Conservation (phyloP, 2,888 invertebrate species). For the Drosophila leonis region DNA sequence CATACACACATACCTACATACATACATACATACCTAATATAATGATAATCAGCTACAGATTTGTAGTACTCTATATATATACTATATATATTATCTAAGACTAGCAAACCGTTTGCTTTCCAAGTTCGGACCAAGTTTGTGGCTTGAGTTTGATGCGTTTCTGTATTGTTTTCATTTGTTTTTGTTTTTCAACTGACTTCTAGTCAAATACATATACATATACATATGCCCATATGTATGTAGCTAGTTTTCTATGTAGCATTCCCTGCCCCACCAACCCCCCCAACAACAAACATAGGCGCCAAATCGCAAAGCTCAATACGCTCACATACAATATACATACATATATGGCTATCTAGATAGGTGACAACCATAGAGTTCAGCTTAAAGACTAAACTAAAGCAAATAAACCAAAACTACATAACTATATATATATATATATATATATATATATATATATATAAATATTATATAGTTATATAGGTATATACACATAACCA, state of each 20-base stretch:
- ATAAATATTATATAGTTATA: too few species aligned
- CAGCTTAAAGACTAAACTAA: constrained; percentile 32
- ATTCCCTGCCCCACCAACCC: constrained; percentile 3
- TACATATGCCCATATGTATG: constrained; percentile 1
- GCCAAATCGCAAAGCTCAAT: constrained; percentile 11
- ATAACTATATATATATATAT: constrained; percentile 13
- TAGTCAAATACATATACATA: constrained; percentile 14
- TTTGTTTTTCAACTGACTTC: constrained; percentile 27
- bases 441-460: background rate
- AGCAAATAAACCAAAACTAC: constrained; percentile 9
- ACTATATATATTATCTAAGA: constrained; percentile 27
- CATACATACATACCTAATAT: constrained; percentile 12
- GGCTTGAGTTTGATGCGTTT: background rate
- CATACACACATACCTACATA: constrained; percentile 17
- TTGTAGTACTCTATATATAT: background rate
- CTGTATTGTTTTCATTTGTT: constrained; percentile 2
- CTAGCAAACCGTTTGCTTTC: constrained; percentile 29
- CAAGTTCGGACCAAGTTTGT: constrained; percentile 51
- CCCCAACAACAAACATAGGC: constrained; percentile 12
- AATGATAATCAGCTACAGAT: constrained; percentile 44
- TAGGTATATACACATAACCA: background rate
- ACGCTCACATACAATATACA: constrained; percentile 25
- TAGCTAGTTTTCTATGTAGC: constrained; percentile 18
- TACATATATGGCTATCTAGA: constrained; percentile 20
- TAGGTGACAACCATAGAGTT: constrained; percentile 39